These are phyloP conservation scores for Syritta pipiens DNA, from an alignment of 2,888 invertebrate species.

Conservation along the genomic window DNA sequence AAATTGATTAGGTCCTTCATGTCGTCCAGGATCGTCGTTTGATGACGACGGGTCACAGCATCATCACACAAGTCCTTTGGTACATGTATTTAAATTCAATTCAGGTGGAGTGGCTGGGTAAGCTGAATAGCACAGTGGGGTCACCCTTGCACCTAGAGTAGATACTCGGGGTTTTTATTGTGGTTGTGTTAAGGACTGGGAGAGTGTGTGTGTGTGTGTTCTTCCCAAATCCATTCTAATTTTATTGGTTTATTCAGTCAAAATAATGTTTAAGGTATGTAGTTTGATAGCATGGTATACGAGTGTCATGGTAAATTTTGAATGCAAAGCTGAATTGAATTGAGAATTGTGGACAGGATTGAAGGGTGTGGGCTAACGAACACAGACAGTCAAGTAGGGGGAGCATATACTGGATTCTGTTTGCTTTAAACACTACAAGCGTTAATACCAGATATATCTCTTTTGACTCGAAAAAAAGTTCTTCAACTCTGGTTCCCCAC, in stretches of 20 bases:
- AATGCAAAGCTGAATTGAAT: neutral
- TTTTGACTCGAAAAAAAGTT: no score
- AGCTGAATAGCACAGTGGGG: conserved; percentile 34
- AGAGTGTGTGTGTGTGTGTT: no score
- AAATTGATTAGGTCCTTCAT: conserved; percentile 60
- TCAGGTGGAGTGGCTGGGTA: conserved; percentile 38
- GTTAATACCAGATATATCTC: no score
- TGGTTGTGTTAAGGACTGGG: neutral
- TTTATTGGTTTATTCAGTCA: conserved; percentile 1
- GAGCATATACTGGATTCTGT: no score
- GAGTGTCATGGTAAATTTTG: neutral
- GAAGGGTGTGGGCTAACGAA: no score
- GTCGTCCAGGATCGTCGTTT: conserved; percentile 34
- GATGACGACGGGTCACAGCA: conserved; percentile 31
- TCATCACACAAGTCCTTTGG: neutral
- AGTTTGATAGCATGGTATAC: neutral
- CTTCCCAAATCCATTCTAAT: neutral
- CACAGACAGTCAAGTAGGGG: no score
- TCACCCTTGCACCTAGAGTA: conserved; percentile 25
- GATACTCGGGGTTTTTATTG: conserved; percentile 1
- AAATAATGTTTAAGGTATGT: neutral
- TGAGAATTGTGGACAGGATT: no score
- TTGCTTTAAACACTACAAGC: no score
- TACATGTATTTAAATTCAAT: conserved; percentile 56
- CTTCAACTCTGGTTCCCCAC: no score